Conservation (phyloP, 1,140 invertebrate species). For the fruit fly (Drosophila melanogaster) region DNA sequence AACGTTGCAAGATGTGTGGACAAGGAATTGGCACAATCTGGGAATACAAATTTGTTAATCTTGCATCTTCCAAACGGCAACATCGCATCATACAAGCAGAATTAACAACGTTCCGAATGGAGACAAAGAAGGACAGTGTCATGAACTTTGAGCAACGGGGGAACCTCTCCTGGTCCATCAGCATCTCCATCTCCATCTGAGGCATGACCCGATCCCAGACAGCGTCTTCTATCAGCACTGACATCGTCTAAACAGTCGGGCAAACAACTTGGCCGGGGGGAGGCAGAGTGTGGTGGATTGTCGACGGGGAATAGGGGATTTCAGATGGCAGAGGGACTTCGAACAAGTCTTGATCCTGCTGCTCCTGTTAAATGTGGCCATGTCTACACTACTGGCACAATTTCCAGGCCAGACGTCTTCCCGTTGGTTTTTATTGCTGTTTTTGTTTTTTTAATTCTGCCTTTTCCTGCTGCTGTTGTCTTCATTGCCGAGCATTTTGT, state of each 20-base stretch:
- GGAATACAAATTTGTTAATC: conserved; percentile 67
- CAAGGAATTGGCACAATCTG: conserved; percentile 63
- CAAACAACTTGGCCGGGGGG: conserved; percentile 40
- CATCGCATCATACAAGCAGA: conserved; percentile 69
- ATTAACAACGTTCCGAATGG: conserved; percentile 48
- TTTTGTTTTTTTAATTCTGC: conserved; percentile 38
- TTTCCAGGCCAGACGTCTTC: conserved; percentile 56
- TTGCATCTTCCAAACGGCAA: conserved; percentile 54
- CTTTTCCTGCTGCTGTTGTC: conserved; percentile 46
- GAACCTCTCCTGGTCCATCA: conserved; percentile 18
- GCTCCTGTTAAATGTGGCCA: conserved; percentile 73
- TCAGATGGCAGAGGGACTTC: neutral
- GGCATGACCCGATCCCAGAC: conserved; percentile 56
- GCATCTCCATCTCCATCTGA: conserved; percentile 30
- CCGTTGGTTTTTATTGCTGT: conserved; percentile 44
- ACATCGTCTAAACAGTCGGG: conserved; percentile 62
- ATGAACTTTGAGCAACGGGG: conserved; percentile 61
- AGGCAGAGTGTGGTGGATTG: conserved; percentile 9
- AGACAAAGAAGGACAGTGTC: conserved; percentile 50
- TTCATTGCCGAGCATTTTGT: conserved; percentile 77
- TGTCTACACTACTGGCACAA: conserved; percentile 77
- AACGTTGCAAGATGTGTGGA: conserved; percentile 35
- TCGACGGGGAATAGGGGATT: neutral
- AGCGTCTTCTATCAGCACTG: conserved; percentile 67
- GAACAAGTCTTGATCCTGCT: conserved; percentile 77